A percentile compares a stretch with the other conserved stretches of the same genome.
These are phyloP conservation scores for Acholoe squamosa DNA, from an alignment of 2,888 invertebrate genomes.

Conservation along the genomic window DNA sequence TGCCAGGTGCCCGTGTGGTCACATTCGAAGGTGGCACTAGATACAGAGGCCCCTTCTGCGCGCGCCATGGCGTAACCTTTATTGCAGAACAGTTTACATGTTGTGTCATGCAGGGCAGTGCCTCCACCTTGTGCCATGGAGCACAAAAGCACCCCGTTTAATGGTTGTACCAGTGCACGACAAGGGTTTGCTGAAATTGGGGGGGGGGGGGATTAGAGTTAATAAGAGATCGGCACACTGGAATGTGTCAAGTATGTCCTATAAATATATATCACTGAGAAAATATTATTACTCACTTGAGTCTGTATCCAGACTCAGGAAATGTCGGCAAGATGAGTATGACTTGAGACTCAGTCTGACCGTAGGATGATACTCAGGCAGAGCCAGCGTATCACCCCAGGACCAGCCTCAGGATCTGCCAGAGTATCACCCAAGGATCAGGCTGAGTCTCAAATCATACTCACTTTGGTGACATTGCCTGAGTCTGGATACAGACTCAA, in stretches of 20 bases:
- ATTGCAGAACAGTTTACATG: slow-evolving; percentile 69
- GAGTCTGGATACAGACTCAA: too few species aligned
- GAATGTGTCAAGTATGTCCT: too few species aligned
- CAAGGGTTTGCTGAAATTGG: slow-evolving; percentile 70
- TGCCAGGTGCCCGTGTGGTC: slow-evolving; percentile 68
- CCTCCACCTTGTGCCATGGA: slow-evolving; percentile 68
- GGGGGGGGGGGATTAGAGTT: not conserved
- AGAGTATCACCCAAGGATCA: too few species aligned
- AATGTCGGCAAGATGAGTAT: too few species aligned
- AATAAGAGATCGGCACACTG: too few species aligned
- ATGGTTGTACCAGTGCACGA: slow-evolving; percentile 67
- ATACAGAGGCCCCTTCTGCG: slow-evolving; percentile 50
- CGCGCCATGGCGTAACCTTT: slow-evolving; percentile 67
- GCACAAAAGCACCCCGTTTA: slow-evolving; percentile 69
- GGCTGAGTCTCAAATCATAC: too few species aligned
- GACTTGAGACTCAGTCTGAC: too few species aligned
- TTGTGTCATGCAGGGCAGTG: slow-evolving; percentile 63
- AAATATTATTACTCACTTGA: not conserved
- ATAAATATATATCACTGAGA: not conserved
- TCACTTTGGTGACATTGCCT: too few species aligned
- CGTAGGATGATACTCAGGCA: too few species aligned
- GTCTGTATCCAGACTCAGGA: too few species aligned
- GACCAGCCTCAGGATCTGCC: too few species aligned
- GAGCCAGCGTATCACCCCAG: too few species aligned
- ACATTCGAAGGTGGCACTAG: slow-evolving; percentile 64